Percentiles rank a stretch among this genome's conserved stretches.
Conservation (phyloP, 1,140 invertebrate species). For the Drosophila bocqueti region DNA sequence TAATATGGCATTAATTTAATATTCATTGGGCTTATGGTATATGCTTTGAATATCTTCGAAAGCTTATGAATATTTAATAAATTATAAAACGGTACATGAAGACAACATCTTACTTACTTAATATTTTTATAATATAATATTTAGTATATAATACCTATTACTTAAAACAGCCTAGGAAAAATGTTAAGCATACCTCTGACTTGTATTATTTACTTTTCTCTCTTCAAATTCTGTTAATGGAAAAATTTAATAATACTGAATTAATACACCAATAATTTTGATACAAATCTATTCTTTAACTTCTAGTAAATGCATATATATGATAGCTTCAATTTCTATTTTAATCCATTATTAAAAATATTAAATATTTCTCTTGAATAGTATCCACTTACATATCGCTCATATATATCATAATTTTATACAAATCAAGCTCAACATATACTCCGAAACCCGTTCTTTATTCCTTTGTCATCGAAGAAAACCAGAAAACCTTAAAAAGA, state of each 20-base stretch:
- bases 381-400: background rate
- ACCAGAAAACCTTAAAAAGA: background rate
- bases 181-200: background rate
- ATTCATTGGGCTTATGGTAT: background rate
- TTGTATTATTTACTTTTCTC: background rate
- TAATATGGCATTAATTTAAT: background rate
- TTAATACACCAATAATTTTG: background rate
- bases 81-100: background rate
- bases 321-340: background rate
- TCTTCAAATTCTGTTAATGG: too few species aligned
- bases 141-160: too few species aligned
- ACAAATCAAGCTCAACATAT: background rate
- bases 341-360: background rate
- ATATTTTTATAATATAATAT: too few species aligned
- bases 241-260: too few species aligned
- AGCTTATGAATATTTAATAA: background rate
- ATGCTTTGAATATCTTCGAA: background rate
- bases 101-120: too few species aligned
- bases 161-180: background rate
- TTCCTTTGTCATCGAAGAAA: conserved; percentile 7
- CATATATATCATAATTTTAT: background rate
- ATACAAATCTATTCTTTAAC: background rate
- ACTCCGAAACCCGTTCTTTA: conserved; percentile 4
- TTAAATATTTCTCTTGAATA: background rate
- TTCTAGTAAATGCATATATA: background rate